Evolutionary conservation across 2,888 invertebrate genomes (phyloP).

Genomic region (Plagodis dolabraria): DNA sequence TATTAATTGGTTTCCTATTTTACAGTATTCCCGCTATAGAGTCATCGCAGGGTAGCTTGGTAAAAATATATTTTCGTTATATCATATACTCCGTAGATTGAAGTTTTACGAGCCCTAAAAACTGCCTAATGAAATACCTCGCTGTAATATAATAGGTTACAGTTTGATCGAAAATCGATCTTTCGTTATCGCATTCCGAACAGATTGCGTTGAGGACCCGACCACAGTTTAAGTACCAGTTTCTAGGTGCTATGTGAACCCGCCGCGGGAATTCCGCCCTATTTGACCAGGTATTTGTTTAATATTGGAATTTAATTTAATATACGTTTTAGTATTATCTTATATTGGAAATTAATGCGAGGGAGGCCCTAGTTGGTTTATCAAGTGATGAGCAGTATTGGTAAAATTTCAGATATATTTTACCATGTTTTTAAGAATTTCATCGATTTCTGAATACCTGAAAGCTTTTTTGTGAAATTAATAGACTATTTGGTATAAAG

Average conservation of each 20-base stretch:
- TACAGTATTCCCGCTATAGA: too few relatives aligned
- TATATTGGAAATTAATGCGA: slow-evolving; percentile 13
- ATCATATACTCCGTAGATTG: too few relatives aligned
- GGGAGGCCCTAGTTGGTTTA: slow-evolving; percentile 5
- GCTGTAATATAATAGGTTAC: slow-evolving; percentile 4
- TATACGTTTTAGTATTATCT: slow-evolving; percentile 20
- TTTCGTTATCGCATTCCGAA: slow-evolving; percentile 24
- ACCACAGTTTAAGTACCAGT: neutral
- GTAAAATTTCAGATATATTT: too few relatives aligned
- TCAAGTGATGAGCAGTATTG: neutral
- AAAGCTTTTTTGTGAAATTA: too few relatives aligned
- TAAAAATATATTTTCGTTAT: too few relatives aligned
- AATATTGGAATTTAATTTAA: slow-evolving; percentile 21
- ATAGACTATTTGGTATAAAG: too few relatives aligned
- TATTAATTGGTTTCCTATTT: too few relatives aligned
- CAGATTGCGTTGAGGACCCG: slow-evolving; percentile 13
- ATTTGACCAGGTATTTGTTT: slow-evolving; percentile 26
- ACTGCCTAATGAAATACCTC: slow-evolving; percentile 9
- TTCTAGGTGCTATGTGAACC: neutral
- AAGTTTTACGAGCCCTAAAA: too few relatives aligned
- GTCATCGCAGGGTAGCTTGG: too few relatives aligned
- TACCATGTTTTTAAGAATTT: too few relatives aligned
- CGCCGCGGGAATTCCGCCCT: slow-evolving; percentile 21
- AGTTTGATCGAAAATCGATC: slow-evolving; percentile 19
- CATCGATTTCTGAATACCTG: too few relatives aligned